Conservation (phyloP, 2,797 vertebrate genomes). For the Chiropotes sagulatus region DNA sequence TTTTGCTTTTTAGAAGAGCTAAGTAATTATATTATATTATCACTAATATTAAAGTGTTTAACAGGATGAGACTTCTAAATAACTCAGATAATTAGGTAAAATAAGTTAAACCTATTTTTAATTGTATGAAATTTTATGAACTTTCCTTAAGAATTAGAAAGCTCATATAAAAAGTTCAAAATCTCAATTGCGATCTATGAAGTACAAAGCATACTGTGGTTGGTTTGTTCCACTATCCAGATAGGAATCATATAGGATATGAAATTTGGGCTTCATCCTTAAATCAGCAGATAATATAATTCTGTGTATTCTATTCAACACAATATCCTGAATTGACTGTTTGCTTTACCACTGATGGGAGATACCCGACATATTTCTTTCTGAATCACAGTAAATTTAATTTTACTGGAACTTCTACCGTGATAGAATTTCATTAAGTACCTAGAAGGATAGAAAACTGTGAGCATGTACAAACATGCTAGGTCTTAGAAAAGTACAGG, state of each 20-base stretch:
- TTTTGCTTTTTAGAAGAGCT: slow-evolving; percentile 17
- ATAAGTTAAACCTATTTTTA: slow-evolving; percentile 41
- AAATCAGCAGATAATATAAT: slow-evolving; percentile 68
- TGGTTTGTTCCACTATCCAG: slow-evolving; percentile 46
- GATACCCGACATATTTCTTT: slow-evolving; percentile 63
- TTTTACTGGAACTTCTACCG: slow-evolving; percentile 65
- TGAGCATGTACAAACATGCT: slow-evolving; percentile 37
- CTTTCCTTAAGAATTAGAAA: slow-evolving; percentile 45
- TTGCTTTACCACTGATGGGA: slow-evolving; percentile 60
- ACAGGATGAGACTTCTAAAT: slow-evolving; percentile 26
- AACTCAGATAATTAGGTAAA: slow-evolving; percentile 16
- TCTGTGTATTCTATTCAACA: slow-evolving; percentile 64
- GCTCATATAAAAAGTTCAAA: slow-evolving; percentile 47
- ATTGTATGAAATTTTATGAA: slow-evolving; percentile 25
- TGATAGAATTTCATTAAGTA: slow-evolving; percentile 69
- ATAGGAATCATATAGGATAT: slow-evolving; percentile 69
- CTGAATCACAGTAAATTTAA: slow-evolving; percentile 56
- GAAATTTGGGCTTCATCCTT: slow-evolving; percentile 67
- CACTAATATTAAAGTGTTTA: slow-evolving; percentile 43
- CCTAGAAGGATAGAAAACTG: slow-evolving; percentile 58
- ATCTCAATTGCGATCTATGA: slow-evolving; percentile 40
- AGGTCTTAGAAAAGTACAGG: slow-evolving; percentile 41
- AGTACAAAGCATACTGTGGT: slow-evolving; percentile 30
- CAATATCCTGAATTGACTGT: slow-evolving; percentile 73
- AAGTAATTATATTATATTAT: not conserved